Evolutionary conservation across 2,888 invertebrate genomes (phyloP).

Genomic region (Neoascia interrupta): DNA sequence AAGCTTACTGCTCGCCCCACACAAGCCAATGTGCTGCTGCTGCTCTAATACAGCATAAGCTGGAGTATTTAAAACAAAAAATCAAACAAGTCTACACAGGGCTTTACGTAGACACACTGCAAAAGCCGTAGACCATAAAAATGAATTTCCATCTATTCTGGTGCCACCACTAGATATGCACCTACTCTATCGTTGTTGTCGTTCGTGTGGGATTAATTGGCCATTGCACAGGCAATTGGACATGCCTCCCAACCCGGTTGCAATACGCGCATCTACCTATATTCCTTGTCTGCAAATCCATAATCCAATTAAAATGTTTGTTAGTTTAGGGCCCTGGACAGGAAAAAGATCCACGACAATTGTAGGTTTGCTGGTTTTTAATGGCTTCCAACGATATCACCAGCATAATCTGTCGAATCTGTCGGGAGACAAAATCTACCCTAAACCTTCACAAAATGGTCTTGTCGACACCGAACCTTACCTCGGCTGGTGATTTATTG

Average conservation of each 20-base stretch:
- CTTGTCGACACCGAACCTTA: constrained; percentile 29
- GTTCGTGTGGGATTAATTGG: constrained; percentile 52
- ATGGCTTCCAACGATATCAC: not conserved
- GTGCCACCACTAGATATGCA: not conserved
- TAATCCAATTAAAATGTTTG: constrained; percentile 64
- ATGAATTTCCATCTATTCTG: constrained; percentile 39
- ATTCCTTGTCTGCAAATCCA: constrained; percentile 35
- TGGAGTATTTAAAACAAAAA: constrained; percentile 1
- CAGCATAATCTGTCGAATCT: constrained; percentile 25
- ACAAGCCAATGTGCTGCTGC: not conserved
- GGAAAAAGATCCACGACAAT: constrained; percentile 12
- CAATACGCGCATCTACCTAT: constrained; percentile 39
- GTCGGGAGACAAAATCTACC: not conserved
- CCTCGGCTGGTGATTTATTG: constrained; percentile 44
- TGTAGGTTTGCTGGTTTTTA: not conserved
- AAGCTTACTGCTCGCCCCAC: not conserved
- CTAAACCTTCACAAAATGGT: constrained; percentile 14
- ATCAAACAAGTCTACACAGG: constrained; percentile 1
- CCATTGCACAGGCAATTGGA: constrained; percentile 57
- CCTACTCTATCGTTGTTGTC: not conserved
- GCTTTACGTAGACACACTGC: constrained; percentile 27
- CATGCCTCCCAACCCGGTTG: constrained; percentile 4
- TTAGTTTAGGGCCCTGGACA: not conserved
- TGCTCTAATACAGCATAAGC: constrained; percentile 12
- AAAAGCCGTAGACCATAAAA: constrained; percentile 48